A percentile compares a stretch with the other conserved stretches of the same genome.
These are phyloP conservation scores for Glaucidium brasilianum DNA, from an alignment of 2,113 vertebrate species.

Conservation along the genomic window DNA sequence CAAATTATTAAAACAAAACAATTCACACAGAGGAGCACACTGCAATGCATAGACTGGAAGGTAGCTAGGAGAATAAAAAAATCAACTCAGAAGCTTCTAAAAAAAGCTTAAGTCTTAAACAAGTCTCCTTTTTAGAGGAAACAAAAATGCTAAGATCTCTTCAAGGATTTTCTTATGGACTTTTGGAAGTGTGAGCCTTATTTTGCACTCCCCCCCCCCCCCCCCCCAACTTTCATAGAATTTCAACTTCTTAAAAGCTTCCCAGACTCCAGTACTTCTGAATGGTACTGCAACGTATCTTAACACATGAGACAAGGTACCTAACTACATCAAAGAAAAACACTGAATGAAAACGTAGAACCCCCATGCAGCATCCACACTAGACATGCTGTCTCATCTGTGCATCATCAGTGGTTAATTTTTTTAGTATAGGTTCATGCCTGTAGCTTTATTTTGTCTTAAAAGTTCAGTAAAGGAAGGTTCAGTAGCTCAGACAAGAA, in stretches of 20 bases:
- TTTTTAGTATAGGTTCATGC: not conserved
- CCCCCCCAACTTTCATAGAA: not conserved
- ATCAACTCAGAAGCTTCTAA: not conserved
- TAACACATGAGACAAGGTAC: not conserved
- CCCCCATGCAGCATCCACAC: too few relatives aligned
- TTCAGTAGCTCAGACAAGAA: not conserved
- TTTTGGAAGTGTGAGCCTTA: not conserved
- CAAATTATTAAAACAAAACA: not conserved
- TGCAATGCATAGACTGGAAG: not conserved
- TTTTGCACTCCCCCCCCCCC: accelerated
- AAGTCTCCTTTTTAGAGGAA: not conserved
- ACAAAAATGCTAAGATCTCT: not conserved
- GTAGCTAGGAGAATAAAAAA: not conserved
- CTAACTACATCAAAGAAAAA: not conserved
- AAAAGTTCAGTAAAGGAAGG: not conserved
- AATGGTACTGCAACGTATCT: not conserved
- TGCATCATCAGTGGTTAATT: not conserved
- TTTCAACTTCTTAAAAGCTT: not conserved
- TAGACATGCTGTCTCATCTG: not conserved
- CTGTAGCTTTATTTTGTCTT: not conserved
- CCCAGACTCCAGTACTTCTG: not conserved
- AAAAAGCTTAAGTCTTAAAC: not conserved
- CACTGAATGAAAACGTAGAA: not conserved
- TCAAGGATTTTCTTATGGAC: not conserved
- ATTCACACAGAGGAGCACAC: not conserved